phyloP scores from a whole-genome alignment of 2,797 vertebrate genomes.

The Lagodon rhomboides region DNA sequence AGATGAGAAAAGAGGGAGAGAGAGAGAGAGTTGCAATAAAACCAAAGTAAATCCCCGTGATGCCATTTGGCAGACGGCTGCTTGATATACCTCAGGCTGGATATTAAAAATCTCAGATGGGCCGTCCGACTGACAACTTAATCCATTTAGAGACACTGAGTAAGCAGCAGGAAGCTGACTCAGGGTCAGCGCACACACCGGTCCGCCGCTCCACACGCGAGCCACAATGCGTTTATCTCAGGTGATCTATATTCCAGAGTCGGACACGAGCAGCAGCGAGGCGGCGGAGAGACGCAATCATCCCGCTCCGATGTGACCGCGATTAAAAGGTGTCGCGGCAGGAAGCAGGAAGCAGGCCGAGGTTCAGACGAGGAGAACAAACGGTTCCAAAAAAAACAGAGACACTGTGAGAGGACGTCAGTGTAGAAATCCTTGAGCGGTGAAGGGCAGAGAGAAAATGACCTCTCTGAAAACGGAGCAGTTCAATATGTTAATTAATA shows the following conservation, averaged over 20 bases:
- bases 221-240: slow-evolving; percentile 71
- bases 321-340: slow-evolving; percentile 50
- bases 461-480: slow-evolving; percentile 66
- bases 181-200: slow-evolving; percentile 73
- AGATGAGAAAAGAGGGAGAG: slow-evolving; percentile 53
- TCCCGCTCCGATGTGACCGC: slow-evolving; percentile 27
- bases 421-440: slow-evolving; percentile 44
- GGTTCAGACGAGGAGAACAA: slow-evolving; percentile 11
- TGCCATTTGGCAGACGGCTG: slow-evolving; percentile 75
- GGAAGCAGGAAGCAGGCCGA: slow-evolving; percentile 21
- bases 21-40: slow-evolving; percentile 79
- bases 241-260: slow-evolving; percentile 58
- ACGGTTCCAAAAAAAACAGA: neutral
- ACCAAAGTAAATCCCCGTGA: slow-evolving; percentile 80
- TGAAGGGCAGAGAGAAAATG: slow-evolving; percentile 51
- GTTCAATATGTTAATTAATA: slow-evolving; percentile 77
- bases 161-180: slow-evolving; percentile 76
- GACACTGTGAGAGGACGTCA: neutral
- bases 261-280: slow-evolving; percentile 18
- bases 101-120: slow-evolving; percentile 84
- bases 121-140: slow-evolving; percentile 83
- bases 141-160: slow-evolving; percentile 83
- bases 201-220: slow-evolving; percentile 70
- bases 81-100: slow-evolving; percentile 82
- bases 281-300: slow-evolving; percentile 33